Evolutionary conservation across 2,797 vertebrate genomes (phyloP), one percentile per base, ranked within the genome.

Genomic region (Platyrinchus mystaceus): DNA sequence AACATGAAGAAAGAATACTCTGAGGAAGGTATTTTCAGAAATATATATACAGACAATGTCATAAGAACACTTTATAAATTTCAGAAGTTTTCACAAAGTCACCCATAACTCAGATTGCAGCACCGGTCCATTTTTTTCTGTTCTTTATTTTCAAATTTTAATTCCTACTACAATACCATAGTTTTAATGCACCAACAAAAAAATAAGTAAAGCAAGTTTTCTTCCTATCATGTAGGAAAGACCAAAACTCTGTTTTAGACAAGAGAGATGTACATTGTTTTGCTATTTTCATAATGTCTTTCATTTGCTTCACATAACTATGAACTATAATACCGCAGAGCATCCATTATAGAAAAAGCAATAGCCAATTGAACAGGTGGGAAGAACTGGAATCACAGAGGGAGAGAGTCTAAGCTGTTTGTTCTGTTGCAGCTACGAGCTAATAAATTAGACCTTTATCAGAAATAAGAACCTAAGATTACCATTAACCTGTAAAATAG

Each of bases 331-430:
- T 49, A 85, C 71, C 67, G 41, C 77, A 94, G 84, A 94, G 89
- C 30, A 92, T 80, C 70, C 58, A 73, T 92, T 92, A 92, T 1
- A 78, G 58, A 69, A 96, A 94, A 94, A 95, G 79, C 82, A 94
- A 96, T 66, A 95, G 91, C 71, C 90, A 93, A 18, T 84, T 91
- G 89, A 97, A 87, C 94, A 95, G 94, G 96, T 95, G 95, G 84
- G 76, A 83, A 84, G 43, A 93, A 92, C 93, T 59, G 22, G 60
- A 95, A 78, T 66, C 84, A 91, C 92, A 74, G 77, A 67, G 68
- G 68, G n/a, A 93, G 44, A 77, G 44, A 47, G 24, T 14, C 66
- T 93, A 79, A 92, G 62, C 15, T 92, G 78, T 87, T 95, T 95
- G 71, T 41, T 92, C 66, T 73, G 82, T 34, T 86, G 62, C 21